Percentiles rank a stretch among this genome's conserved stretches.
Evolutionary conservation across 1,140 invertebrate species (phyloP).

Genomic region (Anastrepha obliqua): DNA sequence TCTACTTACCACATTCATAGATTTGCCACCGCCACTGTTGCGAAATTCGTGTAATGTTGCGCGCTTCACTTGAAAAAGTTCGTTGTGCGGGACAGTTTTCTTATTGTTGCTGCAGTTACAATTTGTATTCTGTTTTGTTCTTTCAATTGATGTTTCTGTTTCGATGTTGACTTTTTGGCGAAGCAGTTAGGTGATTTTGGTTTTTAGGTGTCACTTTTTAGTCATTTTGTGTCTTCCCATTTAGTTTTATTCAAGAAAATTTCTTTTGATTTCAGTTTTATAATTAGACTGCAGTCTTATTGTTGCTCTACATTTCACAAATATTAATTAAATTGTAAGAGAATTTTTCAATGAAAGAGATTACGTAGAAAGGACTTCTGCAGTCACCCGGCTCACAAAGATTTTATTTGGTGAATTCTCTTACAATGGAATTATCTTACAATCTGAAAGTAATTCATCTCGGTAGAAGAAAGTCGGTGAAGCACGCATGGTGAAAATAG

Average conservation of each 20-base stretch:
- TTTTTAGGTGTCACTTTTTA: neutral
- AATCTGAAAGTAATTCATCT: too few relatives aligned
- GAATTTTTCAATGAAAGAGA: too few relatives aligned
- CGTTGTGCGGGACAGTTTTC: neutral
- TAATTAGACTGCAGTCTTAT: too few relatives aligned
- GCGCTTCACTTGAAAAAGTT: slow-evolving; percentile 47
- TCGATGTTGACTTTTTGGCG: neutral
- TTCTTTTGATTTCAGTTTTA: neutral
- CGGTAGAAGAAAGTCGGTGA: too few relatives aligned
- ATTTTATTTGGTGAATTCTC: too few relatives aligned
- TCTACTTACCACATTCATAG: neutral
- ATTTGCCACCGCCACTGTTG: neutral
- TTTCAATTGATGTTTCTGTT: neutral
- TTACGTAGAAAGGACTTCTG: too few relatives aligned
- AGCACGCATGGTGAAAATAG: too few relatives aligned
- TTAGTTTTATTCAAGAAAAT: neutral
- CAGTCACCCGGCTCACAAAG: too few relatives aligned
- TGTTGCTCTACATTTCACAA: neutral
- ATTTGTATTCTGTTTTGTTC: neutral
- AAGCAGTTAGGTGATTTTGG: neutral
- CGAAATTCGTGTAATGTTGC: slow-evolving; percentile 18
- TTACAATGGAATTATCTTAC: too few relatives aligned
- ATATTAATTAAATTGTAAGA: too few relatives aligned
- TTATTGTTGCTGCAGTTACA: neutral
- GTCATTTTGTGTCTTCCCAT: neutral